A percentile compares a stretch with the other conserved stretches of the same genome.
Evolutionary conservation across 2,888 invertebrate genomes (phyloP).

Genomic region (Acronicta alni): DNA sequence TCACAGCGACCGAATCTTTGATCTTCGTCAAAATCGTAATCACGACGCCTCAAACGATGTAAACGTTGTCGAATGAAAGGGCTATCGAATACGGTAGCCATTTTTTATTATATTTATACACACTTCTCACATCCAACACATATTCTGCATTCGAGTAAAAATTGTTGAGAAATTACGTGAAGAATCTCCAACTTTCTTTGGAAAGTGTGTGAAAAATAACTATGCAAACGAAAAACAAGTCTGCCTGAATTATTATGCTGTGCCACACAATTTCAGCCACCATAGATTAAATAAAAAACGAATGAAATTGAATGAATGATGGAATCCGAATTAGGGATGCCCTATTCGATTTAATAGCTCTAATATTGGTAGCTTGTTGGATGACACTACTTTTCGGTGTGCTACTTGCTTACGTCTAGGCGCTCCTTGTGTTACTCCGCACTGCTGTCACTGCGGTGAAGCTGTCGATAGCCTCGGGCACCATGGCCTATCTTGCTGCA

Average conservation of each 20-base stretch:
- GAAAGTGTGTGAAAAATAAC: conserved; percentile 53
- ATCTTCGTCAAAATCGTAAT: conserved; percentile 90
- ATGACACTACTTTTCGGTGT: too few relatives aligned
- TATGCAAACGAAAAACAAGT: conserved; percentile 63
- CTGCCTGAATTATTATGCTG: conserved; percentile 10
- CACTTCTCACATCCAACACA: conserved; percentile 60
- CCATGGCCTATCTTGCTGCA: too few relatives aligned
- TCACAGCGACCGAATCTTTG: conserved; percentile 91
- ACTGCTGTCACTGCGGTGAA: too few relatives aligned
- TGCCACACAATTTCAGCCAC: background rate
- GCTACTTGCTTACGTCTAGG: too few relatives aligned
- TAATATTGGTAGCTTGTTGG: too few relatives aligned
- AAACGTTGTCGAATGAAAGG: conserved; percentile 90
- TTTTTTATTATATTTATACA: conserved; percentile 67
- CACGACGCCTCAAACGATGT: conserved; percentile 89
- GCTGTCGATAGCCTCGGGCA: too few relatives aligned
- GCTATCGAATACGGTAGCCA: conserved; percentile 91
- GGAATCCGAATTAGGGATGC: too few relatives aligned
- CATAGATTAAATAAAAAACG: background rate
- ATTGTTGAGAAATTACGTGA: conserved; percentile 35
- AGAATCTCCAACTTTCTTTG: conserved; percentile 51
- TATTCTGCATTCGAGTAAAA: conserved; percentile 41
- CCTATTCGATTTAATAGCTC: too few relatives aligned
- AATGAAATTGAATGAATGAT: too few relatives aligned
- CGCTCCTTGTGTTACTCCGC: too few relatives aligned